Evolutionary conservation across 2,888 invertebrate genomes (phyloP).

Genomic region (Andrena fulva): DNA sequence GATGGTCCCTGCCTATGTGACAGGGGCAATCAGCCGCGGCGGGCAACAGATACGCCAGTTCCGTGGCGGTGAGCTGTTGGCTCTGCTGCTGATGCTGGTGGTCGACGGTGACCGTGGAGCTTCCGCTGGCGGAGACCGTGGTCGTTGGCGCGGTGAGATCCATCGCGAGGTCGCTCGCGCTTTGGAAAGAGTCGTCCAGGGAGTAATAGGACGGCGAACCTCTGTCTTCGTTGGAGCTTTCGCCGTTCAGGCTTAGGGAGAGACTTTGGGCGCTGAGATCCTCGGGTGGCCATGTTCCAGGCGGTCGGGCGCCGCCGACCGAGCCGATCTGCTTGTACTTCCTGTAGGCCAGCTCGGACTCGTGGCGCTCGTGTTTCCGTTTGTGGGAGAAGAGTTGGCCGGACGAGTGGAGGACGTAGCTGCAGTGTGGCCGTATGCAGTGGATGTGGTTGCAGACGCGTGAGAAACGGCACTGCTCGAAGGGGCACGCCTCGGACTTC

Average conservation of each 20-base stretch:
- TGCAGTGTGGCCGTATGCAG: constrained; percentile 97
- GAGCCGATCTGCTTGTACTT: constrained; percentile 88
- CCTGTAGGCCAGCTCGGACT: constrained; percentile 95
- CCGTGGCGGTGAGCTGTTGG: constrained; percentile 79
- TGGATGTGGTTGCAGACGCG: constrained; percentile 99
- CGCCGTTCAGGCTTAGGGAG: constrained; percentile 85
- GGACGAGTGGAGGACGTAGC: constrained; percentile 98
- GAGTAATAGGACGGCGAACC: constrained; percentile 86
- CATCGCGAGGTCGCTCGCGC: constrained; percentile 83
- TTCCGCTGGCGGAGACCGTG: constrained; percentile 72
- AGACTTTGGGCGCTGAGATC: constrained; percentile 78
- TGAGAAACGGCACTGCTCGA: constrained; percentile 96
- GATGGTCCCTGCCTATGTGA: constrained; percentile 90
- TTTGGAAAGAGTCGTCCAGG: constrained; percentile 83
- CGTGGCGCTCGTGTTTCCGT: constrained; percentile 97
- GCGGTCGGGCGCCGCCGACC: constrained; percentile 85
- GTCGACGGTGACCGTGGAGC: constrained; percentile 71
- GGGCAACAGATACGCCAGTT: constrained; percentile 80
- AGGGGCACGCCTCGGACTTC: constrained; percentile 97
- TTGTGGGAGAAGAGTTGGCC: constrained; percentile 99
- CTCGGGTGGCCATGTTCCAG: constrained; percentile 80
- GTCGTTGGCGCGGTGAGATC: constrained; percentile 81
- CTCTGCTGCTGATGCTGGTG: constrained; percentile 65
- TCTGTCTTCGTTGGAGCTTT: constrained; percentile 86
- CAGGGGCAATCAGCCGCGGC: constrained; percentile 80